Percentiles rank a stretch among this genome's conserved stretches.
Evolutionary conservation across 2,888 invertebrate species (phyloP).

Genomic region (Heteropelma amictum): DNA sequence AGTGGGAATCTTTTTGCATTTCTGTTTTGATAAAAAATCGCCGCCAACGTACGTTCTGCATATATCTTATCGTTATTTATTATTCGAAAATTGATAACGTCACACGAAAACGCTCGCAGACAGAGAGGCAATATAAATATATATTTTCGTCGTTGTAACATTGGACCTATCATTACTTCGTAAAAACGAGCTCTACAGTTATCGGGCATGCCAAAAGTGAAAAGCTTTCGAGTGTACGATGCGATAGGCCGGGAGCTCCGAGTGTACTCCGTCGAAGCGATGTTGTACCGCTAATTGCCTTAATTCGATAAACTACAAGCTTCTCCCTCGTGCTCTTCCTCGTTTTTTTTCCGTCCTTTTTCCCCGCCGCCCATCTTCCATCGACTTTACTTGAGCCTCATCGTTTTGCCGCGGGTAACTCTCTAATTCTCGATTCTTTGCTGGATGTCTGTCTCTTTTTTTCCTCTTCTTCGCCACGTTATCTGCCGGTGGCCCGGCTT

Average conservation of each 20-base stretch:
- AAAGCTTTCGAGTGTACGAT: constrained; percentile 72
- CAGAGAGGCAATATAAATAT: not conserved
- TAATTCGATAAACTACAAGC: constrained; percentile 74
- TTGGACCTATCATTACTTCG: constrained; percentile 3
- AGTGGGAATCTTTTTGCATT: not conserved
- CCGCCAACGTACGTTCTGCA: not conserved
- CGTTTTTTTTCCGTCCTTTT: not conserved
- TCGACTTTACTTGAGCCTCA: constrained; percentile 43
- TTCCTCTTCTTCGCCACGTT: constrained; percentile 23
- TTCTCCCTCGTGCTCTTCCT: constrained; percentile 13
- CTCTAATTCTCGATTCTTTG: constrained; percentile 34
- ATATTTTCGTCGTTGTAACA: not conserved
- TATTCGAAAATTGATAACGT: constrained; percentile 44
- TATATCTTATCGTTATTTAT: constrained; percentile 36
- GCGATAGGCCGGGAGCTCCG: constrained; percentile 43
- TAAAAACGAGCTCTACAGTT: constrained; percentile 53
- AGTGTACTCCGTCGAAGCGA: constrained; percentile 60
- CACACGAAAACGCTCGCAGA: not conserved
- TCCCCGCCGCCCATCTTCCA: constrained; percentile 26
- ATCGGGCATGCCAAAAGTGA: constrained; percentile 67
- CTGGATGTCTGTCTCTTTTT: not conserved
- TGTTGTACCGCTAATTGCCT: constrained; percentile 74
- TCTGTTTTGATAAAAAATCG: constrained; percentile 19
- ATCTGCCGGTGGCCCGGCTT: constrained; percentile 42
- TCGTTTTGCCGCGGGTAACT: constrained; percentile 18